Base-by-base conservation (phyloP, 2,888 invertebrate genomes). In the Caenorhabditis auriculariae region DNA sequence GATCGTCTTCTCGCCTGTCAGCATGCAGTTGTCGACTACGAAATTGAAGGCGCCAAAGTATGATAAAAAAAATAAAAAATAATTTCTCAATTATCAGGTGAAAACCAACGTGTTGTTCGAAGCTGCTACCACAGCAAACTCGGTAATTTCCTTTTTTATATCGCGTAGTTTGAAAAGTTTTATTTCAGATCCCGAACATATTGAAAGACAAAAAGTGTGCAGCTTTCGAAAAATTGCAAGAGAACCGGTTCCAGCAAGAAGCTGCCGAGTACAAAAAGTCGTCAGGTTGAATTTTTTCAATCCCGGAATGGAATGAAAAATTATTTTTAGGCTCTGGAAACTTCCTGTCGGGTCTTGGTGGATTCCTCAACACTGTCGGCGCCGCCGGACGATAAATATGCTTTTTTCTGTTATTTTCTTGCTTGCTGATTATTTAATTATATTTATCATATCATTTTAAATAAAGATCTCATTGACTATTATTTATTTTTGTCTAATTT, bases 191-290 rank as follows among this genome's bases (percentile, higher is more conserved):
- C 28, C 80, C 80, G 7, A 79, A 80, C 54, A 80, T 80, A 45
- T 67, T 80, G 62, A 80, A 80, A 58, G 80, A 80, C 65, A 80
- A 80, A 52, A 80, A 80, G 57, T 80, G 80, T 48, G 69, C 57
- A 12, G 74, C 72, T 4, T 80, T 80, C 54, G 80, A 80, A 55
- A 66, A 69, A 43, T 64, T 78, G n/a, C 78, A 78, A 52, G 78
- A 80, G 54, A 60, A 70, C 19, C 63, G 79, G n/a, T 79, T 79
- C 74, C 78, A 79, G 44, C 59, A 72, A 32, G 80, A 80, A 49
- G 80, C 78, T 0, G 55, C 66, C 23, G 75, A 76, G 21, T 80
- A 69, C 60, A 77, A 76, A 54, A 52, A 55, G 41, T 51, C 45
- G 32, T 69, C 72, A 17, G 77, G 76, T 29, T 63, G n/a, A n/a